Base-by-base conservation (phyloP, 2,113 vertebrate genomes). In the Tinamus guttatus region DNA sequence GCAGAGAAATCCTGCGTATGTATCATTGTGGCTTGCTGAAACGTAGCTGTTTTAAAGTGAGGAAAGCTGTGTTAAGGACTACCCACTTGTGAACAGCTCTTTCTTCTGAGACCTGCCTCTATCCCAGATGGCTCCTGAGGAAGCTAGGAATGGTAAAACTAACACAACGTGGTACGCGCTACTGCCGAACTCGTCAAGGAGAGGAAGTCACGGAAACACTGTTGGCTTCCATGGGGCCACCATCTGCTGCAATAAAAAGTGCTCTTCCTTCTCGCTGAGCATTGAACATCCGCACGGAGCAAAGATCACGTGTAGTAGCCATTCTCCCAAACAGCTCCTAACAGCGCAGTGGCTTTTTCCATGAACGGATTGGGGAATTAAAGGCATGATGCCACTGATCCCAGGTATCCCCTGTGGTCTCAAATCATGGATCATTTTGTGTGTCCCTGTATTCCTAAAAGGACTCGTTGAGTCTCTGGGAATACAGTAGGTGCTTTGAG, bases 121-220 rank as follows among this genome's bases (percentile, higher is more conserved):
- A 47, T 97, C 65, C 75, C 90, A 81, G 74, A 93, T 95, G 87
- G 87, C 38, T 56, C 67, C 71, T 75, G 77, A 63, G 79, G 82
- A 87, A 70, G 58, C 1, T 6, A 78, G 65, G 47, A 90, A 32
- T 74, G 9, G 3, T 63, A 87, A 71, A 95, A 62, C n/a, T 70
- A 38, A 56, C 17, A 51, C 75, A 81, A 70, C 12, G 8, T 22
- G n/a, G 19, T 69, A 30, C 8, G 9, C 32, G n/a, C n/a, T 45
- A 1, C 22, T 89, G 36, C 54, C 45, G 70, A 77, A 77, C 85
- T 63, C 4, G 45, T 59, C 38, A 71, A 51, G 56, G 41, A 36
- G 67, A 91, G 36, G 32, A 75, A 41, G 68, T 52, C 52, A 6
- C 0, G 6, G 79, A 67, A 94, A 32, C 51, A 17, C 59, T 64